Evolutionary conservation across 2,797 vertebrate species (phyloP).

Genomic region (Tangara arthus): DNA sequence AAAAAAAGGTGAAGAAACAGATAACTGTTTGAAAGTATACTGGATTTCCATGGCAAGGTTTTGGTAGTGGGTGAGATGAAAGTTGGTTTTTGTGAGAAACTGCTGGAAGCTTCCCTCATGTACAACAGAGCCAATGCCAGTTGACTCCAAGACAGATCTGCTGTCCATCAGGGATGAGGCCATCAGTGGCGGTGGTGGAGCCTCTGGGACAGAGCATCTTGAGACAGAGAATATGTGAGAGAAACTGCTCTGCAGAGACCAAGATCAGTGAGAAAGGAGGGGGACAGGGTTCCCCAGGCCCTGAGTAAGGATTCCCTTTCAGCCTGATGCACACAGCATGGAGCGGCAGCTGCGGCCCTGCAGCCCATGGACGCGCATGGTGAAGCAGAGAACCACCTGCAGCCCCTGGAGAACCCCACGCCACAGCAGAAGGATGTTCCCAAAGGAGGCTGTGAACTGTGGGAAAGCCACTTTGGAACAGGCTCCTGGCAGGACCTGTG

Average conservation of each 20-base stretch:
- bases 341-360: neutral
- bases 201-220: accelerated
- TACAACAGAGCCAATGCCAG: neutral
- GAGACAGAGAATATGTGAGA: neutral
- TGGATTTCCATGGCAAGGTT: neutral
- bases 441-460: neutral
- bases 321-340: accelerated
- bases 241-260: accelerated
- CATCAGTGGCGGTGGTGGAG: neutral
- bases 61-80: neutral
- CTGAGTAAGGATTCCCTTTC: neutral
- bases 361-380: accelerated
- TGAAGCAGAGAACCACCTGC: neutral
- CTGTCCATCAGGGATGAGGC: too few species aligned
- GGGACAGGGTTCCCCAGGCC: accelerated
- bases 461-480: neutral
- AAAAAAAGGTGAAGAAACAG: neutral
- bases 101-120: neutral
- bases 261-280: neutral
- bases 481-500: neutral
- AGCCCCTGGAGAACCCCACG: neutral
- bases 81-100: neutral
- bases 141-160: neutral
- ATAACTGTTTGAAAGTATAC: neutral
- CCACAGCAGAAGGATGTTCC: neutral